These are phyloP conservation scores for Trichoplusia ni DNA, from an alignment of 1,140 invertebrate species.

Conservation along the genomic window DNA sequence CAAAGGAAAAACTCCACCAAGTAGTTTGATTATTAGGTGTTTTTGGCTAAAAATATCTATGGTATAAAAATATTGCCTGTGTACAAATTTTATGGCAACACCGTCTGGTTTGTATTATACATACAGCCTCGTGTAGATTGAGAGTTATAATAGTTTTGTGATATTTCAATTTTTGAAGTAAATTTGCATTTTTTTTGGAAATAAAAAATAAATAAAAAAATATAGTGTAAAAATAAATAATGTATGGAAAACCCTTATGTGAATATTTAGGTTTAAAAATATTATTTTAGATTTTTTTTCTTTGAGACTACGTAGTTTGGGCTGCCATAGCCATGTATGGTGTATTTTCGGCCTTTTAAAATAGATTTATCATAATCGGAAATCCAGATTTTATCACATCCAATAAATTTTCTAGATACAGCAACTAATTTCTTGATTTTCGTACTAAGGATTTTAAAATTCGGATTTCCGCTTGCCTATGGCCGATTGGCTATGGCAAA, in stretches of 20 bases:
- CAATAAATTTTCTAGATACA: too few relatives aligned
- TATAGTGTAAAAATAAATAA: background rate
- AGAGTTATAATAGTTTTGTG: constrained; percentile 8
- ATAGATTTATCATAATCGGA: background rate
- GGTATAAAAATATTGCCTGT: constrained; percentile 12
- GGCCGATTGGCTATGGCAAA: too few relatives aligned
- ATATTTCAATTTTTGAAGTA: constrained; percentile 13
- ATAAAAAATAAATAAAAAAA: background rate
- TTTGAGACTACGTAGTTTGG: background rate
- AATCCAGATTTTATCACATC: too few relatives aligned
- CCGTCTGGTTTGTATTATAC: background rate
- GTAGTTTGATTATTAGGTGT: constrained; percentile 24
- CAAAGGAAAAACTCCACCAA: constrained; percentile 66
- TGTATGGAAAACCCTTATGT: constrained; percentile 12
- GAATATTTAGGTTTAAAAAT: constrained; percentile 26
- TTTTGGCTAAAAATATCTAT: background rate
- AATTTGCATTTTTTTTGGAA: constrained; percentile 29
- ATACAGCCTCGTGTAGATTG: constrained; percentile 25
- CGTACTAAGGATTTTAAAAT: background rate
- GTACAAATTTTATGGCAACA: constrained; percentile 15
- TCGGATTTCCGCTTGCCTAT: background rate
- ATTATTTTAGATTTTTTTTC: constrained; percentile 1
- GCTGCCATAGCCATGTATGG: background rate
- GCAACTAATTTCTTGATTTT: too few relatives aligned
- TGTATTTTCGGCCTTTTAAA: background rate